Evolutionary conservation across 2,888 invertebrate genomes (phyloP).

Genomic region (Epistrophe eligans): DNA sequence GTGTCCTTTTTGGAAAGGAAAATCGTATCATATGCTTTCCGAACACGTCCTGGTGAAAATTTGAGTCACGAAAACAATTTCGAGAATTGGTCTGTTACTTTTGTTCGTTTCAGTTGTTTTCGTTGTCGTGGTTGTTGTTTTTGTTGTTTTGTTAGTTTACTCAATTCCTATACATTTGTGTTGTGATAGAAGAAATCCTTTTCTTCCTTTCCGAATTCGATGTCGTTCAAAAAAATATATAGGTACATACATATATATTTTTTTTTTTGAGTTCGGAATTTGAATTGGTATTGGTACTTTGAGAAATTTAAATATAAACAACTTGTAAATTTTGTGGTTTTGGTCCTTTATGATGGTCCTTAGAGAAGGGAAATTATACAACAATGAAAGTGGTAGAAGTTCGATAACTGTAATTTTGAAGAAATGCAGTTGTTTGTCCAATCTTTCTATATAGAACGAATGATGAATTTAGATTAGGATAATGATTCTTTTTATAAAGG

Average conservation of each 20-base stretch:
- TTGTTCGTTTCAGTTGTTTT: conserved; percentile 76
- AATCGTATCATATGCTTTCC: conserved; percentile 84
- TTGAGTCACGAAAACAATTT: conserved; percentile 85
- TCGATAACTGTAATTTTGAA: conserved; percentile 68
- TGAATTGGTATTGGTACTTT: conserved; percentile 33
- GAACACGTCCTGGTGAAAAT: conserved; percentile 83
- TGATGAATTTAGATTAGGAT: conserved; percentile 70
- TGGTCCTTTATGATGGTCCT: conserved; percentile 23
- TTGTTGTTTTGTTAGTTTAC: conserved; percentile 60
- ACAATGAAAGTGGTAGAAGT: conserved; percentile 43
- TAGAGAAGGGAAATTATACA: conserved; percentile 42
- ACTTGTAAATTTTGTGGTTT: conserved; percentile 73
- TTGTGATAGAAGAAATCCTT: conserved; percentile 51
- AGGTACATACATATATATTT: not conserved
- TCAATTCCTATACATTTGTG: conserved; percentile 53
- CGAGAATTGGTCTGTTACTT: conserved; percentile 81
- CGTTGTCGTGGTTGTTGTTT: conserved; percentile 61
- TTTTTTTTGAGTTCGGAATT: not conserved
- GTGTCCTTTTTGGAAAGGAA: conserved; percentile 77
- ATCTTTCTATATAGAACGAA: conserved; percentile 45
- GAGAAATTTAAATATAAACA: conserved; percentile 73
- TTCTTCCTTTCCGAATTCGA: conserved; percentile 43
- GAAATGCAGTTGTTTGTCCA: conserved; percentile 69
- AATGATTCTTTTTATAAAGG: conserved; percentile 40
- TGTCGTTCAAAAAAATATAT: conserved; percentile 24